Evolutionary conservation across 2,797 vertebrate genomes (phyloP).

Genomic region (Paramormyrops hopkinsi): DNA sequence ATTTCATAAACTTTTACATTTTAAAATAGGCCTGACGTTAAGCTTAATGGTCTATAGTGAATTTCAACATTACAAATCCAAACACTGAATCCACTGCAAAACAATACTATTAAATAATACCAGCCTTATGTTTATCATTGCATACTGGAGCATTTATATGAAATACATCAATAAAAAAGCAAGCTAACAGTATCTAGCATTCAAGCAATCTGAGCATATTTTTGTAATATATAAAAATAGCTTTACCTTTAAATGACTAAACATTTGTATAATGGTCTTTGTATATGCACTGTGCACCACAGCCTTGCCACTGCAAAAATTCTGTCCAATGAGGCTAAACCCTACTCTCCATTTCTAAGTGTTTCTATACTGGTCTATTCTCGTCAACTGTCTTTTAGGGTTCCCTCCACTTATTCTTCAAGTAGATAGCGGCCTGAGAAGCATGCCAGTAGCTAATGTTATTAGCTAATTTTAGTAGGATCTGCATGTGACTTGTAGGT

Average conservation of each 20-base stretch:
- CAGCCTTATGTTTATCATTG: background rate
- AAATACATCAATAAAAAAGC: background rate
- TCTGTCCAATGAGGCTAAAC: background rate
- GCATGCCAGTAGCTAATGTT: background rate
- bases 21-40: background rate
- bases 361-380: background rate
- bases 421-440: background rate
- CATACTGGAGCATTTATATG: background rate
- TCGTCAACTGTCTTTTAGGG: background rate
- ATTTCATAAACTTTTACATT: background rate
- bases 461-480: background rate
- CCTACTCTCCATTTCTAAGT: background rate
- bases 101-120: background rate
- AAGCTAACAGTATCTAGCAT: background rate
- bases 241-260: background rate
- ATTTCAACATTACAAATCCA: background rate
- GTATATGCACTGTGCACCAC: background rate
- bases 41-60: background rate
- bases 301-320: background rate
- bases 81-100: background rate
- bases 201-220: background rate
- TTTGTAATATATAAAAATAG: background rate
- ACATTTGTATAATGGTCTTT: background rate
- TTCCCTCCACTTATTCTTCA: background rate
- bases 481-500: background rate